These are phyloP conservation scores for Nannoperca obscura DNA, from an alignment of 2,797 vertebrate species.

Conservation along the genomic window DNA sequence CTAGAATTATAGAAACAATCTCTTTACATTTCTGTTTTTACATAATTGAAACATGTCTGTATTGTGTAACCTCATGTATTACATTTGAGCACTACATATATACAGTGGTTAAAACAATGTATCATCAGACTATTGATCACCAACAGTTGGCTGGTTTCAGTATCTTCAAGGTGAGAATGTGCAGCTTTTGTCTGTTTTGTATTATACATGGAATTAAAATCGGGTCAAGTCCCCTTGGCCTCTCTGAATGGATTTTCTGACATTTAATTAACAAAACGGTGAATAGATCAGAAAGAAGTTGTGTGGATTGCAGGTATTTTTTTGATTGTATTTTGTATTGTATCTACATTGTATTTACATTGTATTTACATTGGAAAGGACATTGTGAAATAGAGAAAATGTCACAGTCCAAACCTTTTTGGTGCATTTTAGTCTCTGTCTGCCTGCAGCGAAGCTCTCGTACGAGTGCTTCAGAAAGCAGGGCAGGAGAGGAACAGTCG, in stretches of 20 bases:
- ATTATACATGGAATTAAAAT: too few relatives aligned
- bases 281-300: not conserved
- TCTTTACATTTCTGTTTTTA: not conserved
- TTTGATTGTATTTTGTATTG: too few relatives aligned
- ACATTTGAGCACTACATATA: not conserved
- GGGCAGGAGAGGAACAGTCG: not conserved
- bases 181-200: not conserved
- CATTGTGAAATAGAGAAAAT: not conserved
- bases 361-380: too few relatives aligned
- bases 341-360: too few relatives aligned
- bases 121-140: not conserved
- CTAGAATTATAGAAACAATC: not conserved
- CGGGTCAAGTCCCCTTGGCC: not conserved
- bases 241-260: not conserved
- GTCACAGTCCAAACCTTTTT: not conserved
- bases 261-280: not conserved
- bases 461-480: not conserved
- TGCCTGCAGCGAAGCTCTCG: not conserved
- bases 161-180: not conserved
- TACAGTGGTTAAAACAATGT: not conserved
- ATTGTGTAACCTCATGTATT: not conserved
- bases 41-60: too few relatives aligned
- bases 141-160: not conserved
- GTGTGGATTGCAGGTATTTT: too few relatives aligned
- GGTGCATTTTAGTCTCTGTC: not conserved